Percentiles rank a stretch among this genome's conserved stretches.
Evolutionary conservation across 2,888 invertebrate genomes (phyloP).

Genomic region (Latrodectus elegans): DNA sequence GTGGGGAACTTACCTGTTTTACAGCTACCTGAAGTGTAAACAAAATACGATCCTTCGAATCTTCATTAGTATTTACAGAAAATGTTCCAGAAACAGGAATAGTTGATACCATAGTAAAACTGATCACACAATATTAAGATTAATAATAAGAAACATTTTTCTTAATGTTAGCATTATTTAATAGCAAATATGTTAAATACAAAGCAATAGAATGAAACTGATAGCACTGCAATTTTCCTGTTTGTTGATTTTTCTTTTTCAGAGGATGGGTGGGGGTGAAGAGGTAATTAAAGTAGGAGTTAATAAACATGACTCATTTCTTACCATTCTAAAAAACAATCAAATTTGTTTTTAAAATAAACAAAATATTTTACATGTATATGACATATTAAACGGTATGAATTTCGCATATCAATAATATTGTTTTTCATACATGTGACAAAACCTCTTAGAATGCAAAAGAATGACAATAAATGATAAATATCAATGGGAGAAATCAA

Average conservation of each 20-base stretch:
- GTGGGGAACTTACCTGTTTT: constrained; percentile 48
- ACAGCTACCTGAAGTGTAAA: constrained; percentile 63
- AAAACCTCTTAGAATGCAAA: too few relatives aligned
- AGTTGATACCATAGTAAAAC: constrained; percentile 58
- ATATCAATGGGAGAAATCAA: too few relatives aligned
- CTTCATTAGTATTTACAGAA: constrained; percentile 52
- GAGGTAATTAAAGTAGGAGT: not conserved
- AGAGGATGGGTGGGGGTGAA: too few relatives aligned
- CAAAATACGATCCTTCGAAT: constrained; percentile 61
- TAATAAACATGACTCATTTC: not conserved
- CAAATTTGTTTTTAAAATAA: too few relatives aligned
- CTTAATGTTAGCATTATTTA: too few relatives aligned
- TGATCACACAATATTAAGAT: not conserved
- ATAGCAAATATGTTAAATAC: not conserved
- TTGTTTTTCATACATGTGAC: too few relatives aligned
- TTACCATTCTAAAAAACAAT: too few relatives aligned
- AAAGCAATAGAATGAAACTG: not conserved
- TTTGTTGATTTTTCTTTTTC: not conserved
- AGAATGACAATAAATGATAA: too few relatives aligned
- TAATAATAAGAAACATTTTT: too few relatives aligned
- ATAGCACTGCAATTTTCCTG: not conserved
- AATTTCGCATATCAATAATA: too few relatives aligned
- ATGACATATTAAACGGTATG: too few relatives aligned
- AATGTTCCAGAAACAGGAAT: constrained; percentile 46
- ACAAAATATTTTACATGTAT: too few relatives aligned